phyloP scores from a whole-genome alignment of 2,888 invertebrate genomes.

The Agonopterix heracliana region DNA sequence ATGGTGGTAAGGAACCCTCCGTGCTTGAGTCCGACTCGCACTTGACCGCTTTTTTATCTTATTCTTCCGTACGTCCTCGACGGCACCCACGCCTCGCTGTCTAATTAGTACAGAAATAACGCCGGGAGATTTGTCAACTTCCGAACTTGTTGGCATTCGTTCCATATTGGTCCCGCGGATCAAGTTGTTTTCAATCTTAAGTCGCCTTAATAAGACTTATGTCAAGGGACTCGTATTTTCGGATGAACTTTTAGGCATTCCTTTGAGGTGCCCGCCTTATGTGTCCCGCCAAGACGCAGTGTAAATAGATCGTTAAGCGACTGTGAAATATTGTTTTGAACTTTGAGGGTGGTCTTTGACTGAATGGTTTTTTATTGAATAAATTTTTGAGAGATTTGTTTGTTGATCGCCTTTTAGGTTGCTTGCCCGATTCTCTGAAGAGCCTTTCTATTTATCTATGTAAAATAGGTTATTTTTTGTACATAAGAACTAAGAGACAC shows the following conservation, averaged over 20 bases:
- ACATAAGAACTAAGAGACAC: no score
- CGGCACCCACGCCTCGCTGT: conserved; percentile 48
- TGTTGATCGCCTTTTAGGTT: no score
- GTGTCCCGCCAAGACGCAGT: conserved; percentile 38
- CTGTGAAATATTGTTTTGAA: conserved; percentile 57
- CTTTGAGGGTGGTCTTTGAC: conserved; percentile 47
- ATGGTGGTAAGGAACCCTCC: no score
- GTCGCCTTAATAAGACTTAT: no score
- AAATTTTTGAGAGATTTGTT: not conserved
- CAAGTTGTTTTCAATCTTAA: no score
- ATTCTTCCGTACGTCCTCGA: not conserved
- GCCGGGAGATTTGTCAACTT: conserved; percentile 70
- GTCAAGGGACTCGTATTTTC: no score
- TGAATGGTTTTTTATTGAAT: not conserved
- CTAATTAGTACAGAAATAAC: conserved; percentile 76
- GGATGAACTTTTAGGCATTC: conserved; percentile 43
- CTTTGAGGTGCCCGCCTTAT: conserved; percentile 49
- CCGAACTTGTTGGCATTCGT: conserved; percentile 36
- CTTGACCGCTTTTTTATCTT: no score
- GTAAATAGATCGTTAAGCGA: conserved; percentile 64
- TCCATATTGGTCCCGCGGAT: no score
- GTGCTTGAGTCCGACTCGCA: no score
- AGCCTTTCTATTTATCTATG: no score
- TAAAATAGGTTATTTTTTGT: no score
- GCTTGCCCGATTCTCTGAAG: no score